Conservation (phyloP, 2,113 vertebrate species). For the Hyla sarda region DNA sequence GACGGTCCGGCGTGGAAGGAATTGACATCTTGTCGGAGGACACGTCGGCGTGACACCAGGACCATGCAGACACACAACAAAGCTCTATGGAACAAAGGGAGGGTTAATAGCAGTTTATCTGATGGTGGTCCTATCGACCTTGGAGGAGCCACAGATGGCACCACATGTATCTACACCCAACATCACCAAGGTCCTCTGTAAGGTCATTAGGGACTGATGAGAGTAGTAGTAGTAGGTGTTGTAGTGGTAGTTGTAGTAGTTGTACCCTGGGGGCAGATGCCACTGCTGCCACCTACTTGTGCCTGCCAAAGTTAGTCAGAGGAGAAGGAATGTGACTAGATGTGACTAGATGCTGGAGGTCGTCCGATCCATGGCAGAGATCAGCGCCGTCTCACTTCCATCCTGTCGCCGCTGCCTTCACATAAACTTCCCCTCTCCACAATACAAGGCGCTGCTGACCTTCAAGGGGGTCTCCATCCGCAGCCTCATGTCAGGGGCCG, state of each 20-base stretch:
- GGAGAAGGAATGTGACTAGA: background rate
- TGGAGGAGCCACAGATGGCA: background rate
- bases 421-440: conserved; percentile 39
- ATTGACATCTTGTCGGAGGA: background rate
- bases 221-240: background rate
- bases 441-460: background rate
- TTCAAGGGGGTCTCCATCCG: background rate
- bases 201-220: conserved; percentile 58
- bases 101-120: background rate
- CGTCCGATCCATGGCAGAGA: background rate
- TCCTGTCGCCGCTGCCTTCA: background rate
- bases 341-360: background rate
- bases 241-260: too few relatives aligned
- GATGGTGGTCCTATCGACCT: conserved; percentile 1
- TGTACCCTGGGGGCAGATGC: background rate
- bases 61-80: background rate
- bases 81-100: background rate
- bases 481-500: background rate
- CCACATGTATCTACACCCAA: background rate
- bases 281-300: background rate
- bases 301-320: conserved; percentile 18
- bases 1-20: background rate
- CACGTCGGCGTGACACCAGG: background rate
- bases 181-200: conserved; percentile 55
- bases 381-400: background rate